phyloP scores from a whole-genome alignment of 2,797 vertebrate genomes.

The Myoxocephalus aenaeus region DNA sequence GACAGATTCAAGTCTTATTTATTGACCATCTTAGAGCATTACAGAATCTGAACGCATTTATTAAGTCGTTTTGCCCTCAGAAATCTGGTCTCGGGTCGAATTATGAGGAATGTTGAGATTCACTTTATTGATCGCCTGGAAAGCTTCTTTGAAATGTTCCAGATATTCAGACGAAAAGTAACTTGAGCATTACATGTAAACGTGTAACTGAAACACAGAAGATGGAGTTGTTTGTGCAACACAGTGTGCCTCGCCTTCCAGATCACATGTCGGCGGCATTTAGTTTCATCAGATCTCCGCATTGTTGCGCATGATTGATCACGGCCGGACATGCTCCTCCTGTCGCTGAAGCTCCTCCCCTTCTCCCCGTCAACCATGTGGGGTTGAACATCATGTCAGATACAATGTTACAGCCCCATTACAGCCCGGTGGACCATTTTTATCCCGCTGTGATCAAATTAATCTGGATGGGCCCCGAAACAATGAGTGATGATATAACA shows the following conservation, averaged over 20 bases:
- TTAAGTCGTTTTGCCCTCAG: neutral
- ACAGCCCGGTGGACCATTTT: constrained; percentile 64
- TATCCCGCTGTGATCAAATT: constrained; percentile 67
- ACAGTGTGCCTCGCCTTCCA: neutral
- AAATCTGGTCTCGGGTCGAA: neutral
- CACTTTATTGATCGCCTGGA: constrained; percentile 3
- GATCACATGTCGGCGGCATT: neutral
- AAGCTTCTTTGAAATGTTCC: neutral
- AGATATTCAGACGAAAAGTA: constrained; percentile 3
- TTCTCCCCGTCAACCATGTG: constrained; percentile 26
- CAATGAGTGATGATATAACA: constrained; percentile 73
- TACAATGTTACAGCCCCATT: constrained; percentile 61
- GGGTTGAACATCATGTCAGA: constrained; percentile 47
- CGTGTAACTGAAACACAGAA: neutral
- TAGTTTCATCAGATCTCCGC: neutral
- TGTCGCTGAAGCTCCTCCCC: constrained; percentile 8
- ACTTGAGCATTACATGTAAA: neutral
- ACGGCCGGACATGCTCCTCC: constrained; percentile 49
- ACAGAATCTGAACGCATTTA: neutral
- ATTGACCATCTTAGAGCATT: neutral
- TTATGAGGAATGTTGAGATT: neutral
- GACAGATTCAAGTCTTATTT: neutral
- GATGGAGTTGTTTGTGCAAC: neutral
- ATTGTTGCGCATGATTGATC: neutral
- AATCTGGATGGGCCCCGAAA: constrained; percentile 63